Percentiles rank a stretch among this genome's conserved stretches.
These are phyloP conservation scores for Andrena fulva DNA, from an alignment of 2,888 invertebrate species.

Conservation along the genomic window DNA sequence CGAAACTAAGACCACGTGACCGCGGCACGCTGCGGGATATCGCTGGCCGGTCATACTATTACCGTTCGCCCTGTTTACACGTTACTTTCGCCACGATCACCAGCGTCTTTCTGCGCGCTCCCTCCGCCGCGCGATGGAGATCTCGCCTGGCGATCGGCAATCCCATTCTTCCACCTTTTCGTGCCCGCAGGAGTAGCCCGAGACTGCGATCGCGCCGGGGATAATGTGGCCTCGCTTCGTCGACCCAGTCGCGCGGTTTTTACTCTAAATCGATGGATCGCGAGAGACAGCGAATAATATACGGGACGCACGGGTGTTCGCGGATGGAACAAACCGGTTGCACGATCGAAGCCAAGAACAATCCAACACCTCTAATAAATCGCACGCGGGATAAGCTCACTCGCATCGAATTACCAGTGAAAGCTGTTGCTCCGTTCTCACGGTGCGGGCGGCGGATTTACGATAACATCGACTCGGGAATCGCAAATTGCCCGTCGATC, in stretches of 20 bases:
- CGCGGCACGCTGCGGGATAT: slow-evolving; percentile 36
- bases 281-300: too few species aligned
- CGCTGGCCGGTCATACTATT: slow-evolving; percentile 25
- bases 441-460: background rate
- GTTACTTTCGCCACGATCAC: slow-evolving; percentile 36
- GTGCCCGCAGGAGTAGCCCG: too few species aligned
- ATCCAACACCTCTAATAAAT: background rate
- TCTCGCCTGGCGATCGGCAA: background rate
- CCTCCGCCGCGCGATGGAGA: background rate
- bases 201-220: too few species aligned
- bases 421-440: slow-evolving; percentile 9
- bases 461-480: slow-evolving; percentile 1
- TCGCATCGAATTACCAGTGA: background rate
- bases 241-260: too few species aligned
- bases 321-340: too few species aligned
- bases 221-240: too few species aligned
- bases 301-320: too few species aligned
- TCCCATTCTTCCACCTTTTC: too few species aligned
- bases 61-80: slow-evolving; percentile 46
- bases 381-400: background rate
- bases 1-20: slow-evolving; percentile 72
- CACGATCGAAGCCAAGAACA: background rate
- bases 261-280: too few species aligned
- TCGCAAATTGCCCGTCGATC: slow-evolving; percentile 5
- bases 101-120: background rate